Evolutionary conservation across 2,113 vertebrate species (phyloP).

Genomic region (Stegastes partitus): DNA sequence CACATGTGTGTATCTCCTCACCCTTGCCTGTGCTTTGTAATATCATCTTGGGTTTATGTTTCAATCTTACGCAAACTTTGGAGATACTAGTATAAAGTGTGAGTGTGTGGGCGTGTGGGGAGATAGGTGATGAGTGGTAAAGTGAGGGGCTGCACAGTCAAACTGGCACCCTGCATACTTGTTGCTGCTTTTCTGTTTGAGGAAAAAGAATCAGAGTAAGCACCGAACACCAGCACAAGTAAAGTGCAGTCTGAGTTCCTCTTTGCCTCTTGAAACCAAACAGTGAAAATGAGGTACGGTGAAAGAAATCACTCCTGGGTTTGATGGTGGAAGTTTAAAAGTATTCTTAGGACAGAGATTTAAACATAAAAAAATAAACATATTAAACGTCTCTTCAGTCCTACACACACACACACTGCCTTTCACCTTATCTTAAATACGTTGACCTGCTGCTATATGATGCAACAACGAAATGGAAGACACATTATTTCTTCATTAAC

Average conservation of each 20-base stretch:
- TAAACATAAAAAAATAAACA: too few relatives aligned
- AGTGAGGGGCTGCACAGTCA: not conserved
- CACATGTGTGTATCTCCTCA: not conserved
- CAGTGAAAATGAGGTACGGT: not conserved
- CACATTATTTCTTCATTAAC: not conserved
- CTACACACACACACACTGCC: too few relatives aligned
- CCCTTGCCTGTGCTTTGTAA: not conserved
- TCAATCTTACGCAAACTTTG: not conserved
- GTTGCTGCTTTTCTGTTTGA: not conserved
- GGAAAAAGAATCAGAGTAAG: too few relatives aligned
- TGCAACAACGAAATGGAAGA: too few relatives aligned
- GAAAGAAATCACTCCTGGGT: too few relatives aligned
- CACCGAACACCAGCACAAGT: not conserved
- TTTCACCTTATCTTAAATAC: too few relatives aligned
- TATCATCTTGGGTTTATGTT: constrained; percentile 1
- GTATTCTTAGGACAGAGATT: too few relatives aligned
- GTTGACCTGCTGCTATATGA: too few relatives aligned
- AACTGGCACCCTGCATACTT: not conserved
- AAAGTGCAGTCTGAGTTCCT: constrained; percentile 32
- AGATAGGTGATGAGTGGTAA: not conserved
- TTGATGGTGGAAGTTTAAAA: not conserved
- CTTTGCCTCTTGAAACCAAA: constrained; percentile 25
- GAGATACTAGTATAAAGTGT: not conserved
- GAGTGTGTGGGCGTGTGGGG: constrained; percentile 8
- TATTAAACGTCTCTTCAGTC: too few relatives aligned